Percentiles rank a stretch among this genome's conserved stretches.
Conservation (phyloP, 1,140 invertebrate species). For the Aphelinus atriplicis region DNA sequence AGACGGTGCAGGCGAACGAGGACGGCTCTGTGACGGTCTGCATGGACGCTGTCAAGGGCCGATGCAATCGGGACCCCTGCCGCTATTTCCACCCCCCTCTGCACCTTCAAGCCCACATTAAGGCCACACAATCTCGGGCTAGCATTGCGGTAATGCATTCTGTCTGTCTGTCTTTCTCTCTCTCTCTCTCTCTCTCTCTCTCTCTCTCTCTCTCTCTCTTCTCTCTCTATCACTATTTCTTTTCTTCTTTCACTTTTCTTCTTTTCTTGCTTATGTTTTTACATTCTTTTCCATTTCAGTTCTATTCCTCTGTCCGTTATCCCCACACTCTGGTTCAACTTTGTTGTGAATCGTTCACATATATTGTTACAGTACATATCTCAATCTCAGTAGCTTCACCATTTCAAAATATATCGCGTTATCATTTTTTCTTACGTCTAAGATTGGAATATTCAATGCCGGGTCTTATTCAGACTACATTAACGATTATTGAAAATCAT, state of each 20-base stretch:
- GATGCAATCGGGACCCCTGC: constrained; percentile 95
- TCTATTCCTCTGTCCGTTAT: background rate
- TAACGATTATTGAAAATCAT: background rate
- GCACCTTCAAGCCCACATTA: constrained; percentile 99
- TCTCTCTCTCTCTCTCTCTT: constrained; percentile 59
- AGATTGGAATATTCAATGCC: no score
- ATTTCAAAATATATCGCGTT: background rate
- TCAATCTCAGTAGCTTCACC: no score
- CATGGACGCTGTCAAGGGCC: constrained; percentile 98
- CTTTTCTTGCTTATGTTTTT: constrained; percentile 36
- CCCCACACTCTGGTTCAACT: constrained; percentile 1
- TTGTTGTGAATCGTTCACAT: background rate
- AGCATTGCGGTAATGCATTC: constrained; percentile 89
- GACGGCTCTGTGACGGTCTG: constrained; percentile 97
- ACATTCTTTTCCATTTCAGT: constrained; percentile 22
- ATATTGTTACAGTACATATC: no score
- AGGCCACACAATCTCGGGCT: constrained; percentile 93
- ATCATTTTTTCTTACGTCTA: background rate
- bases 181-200: constrained; percentile 54
- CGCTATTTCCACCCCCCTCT: constrained; percentile 97
- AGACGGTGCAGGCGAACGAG: constrained; percentile 90
- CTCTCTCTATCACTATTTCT: constrained; percentile 48
- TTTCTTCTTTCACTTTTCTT: constrained; percentile 45
- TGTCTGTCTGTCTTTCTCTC: constrained; percentile 64
- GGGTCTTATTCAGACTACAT: background rate